Percentiles rank a stretch among this genome's conserved stretches.
phyloP scores from a whole-genome alignment of 2,888 invertebrate genomes.

The Lasioglossum villosulum region DNA sequence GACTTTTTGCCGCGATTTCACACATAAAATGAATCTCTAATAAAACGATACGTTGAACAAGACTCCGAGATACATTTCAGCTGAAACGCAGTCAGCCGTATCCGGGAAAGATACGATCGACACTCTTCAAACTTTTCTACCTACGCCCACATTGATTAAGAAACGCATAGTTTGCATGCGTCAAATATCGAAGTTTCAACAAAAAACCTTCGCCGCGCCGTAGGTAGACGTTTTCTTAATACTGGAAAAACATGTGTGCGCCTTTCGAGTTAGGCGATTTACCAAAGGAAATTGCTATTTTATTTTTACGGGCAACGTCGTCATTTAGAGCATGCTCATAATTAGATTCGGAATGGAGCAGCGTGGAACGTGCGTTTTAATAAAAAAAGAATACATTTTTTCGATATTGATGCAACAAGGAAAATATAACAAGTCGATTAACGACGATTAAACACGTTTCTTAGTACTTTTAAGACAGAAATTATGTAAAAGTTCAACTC shows the following conservation, averaged over 20 bases:
- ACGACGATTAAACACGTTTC: no score
- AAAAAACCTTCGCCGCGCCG: neutral
- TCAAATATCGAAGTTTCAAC: neutral
- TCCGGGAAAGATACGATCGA: constrained; percentile 11
- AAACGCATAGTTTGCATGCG: neutral
- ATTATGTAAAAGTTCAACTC: neutral
- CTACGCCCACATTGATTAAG: constrained; percentile 21
- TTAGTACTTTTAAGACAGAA: no score
- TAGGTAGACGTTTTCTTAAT: neutral
- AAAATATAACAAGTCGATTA: no score
- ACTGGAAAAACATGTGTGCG: neutral
- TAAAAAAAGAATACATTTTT: neutral
- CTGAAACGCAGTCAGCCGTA: constrained; percentile 10
- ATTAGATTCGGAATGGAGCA: neutral
- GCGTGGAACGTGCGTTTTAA: neutral
- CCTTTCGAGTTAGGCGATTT: neutral
- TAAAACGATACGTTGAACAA: neutral
- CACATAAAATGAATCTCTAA: neutral
- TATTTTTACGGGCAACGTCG: neutral
- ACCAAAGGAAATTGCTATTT: neutral
- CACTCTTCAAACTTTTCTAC: constrained; percentile 15
- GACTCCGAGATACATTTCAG: neutral
- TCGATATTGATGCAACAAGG: no score
- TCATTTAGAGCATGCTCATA: neutral
- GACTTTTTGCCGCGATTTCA: neutral